Percentiles rank a stretch among this genome's conserved stretches.
Conservation (phyloP, 1,140 invertebrate genomes). For the fruit fly (Drosophila melanogaster) region Release_6_plus_ISO1_MT NT_033779.5:2519501-2520000, state of each 20-base stretch:
- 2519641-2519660: slow-evolving; percentile 55
- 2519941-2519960: neutral
- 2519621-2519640: slow-evolving; percentile 50
- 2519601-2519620: slow-evolving; percentile 71
- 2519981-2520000: slow-evolving; percentile 24
- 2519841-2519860: neutral
- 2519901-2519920: neutral
- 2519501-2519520: slow-evolving; percentile 81
- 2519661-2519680: slow-evolving; percentile 16
- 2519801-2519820: neutral
- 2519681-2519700: slow-evolving; percentile 12
- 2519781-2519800: neutral
- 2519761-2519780: neutral
- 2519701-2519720: slow-evolving; percentile 19
- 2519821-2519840: neutral
- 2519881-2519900: neutral
- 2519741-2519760: neutral
- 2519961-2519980: neutral
- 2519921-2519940: neutral
- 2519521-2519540: slow-evolving; percentile 75
- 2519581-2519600: slow-evolving; percentile 34
- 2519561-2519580: slow-evolving; percentile 34
- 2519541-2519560: slow-evolving; percentile 29
- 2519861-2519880: slow-evolving; percentile 3
- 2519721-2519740: slow-evolving; percentile 26